phyloP scores from a whole-genome alignment of 2,797 vertebrate species.

The Galagoides demidoff region DNA sequence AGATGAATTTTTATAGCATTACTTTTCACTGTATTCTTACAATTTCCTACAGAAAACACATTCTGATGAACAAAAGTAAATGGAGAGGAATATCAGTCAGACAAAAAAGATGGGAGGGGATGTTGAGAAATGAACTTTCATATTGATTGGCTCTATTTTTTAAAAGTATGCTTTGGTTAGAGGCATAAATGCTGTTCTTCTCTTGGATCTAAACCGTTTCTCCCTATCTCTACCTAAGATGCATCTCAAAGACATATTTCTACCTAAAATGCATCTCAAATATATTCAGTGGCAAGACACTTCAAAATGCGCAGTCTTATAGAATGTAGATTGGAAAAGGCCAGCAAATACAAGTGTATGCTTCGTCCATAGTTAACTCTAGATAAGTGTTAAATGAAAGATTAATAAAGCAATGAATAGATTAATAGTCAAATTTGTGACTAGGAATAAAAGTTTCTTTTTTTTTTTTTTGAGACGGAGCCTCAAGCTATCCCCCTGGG shows the following conservation, averaged over 20 bases:
- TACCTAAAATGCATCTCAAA: constrained; percentile 18
- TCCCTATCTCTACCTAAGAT: background rate
- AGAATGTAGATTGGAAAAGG: background rate
- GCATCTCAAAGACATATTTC: background rate
- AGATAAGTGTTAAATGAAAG: background rate
- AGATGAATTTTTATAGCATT: background rate
- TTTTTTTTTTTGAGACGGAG: no score
- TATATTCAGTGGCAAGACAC: background rate
- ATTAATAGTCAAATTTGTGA: constrained; percentile 25
- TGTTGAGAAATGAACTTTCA: background rate
- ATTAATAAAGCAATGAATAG: background rate
- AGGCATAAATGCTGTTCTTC: background rate
- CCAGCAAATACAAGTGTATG: background rate
- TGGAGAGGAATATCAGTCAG: constrained; percentile 24
- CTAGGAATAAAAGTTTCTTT: constrained; percentile 5
- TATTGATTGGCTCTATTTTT: constrained; percentile 3
- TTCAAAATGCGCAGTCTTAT: background rate
- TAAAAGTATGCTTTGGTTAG: constrained; percentile 22
- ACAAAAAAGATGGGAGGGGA: background rate
- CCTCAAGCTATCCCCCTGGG: no score
- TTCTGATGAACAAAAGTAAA: background rate
- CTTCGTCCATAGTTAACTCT: background rate
- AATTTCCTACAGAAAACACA: constrained; percentile 29
- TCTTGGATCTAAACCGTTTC: constrained; percentile 18
- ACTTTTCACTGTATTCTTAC: background rate